phyloP scores from a whole-genome alignment of 2,113 vertebrate species.

The Phocoena phocoena region DNA sequence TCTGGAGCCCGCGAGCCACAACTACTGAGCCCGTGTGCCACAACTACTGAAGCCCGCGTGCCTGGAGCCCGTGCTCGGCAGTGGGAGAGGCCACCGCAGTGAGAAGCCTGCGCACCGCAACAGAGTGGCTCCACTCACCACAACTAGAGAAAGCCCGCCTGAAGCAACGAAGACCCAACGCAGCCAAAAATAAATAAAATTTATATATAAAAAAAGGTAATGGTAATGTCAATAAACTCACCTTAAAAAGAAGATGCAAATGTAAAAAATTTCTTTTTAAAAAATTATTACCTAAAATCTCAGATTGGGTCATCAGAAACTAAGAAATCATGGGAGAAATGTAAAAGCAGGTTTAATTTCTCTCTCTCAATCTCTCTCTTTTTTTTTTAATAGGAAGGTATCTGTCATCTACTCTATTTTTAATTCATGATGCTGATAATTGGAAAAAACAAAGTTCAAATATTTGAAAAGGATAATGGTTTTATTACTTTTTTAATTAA shows the following conservation, averaged over 20 bases:
- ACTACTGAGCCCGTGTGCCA: too few species aligned
- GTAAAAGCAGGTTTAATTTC: background rate
- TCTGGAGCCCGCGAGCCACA: too few species aligned
- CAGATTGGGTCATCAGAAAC: background rate
- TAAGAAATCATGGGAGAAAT: background rate
- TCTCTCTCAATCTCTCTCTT: background rate
- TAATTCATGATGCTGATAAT: background rate
- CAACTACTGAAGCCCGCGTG: too few species aligned
- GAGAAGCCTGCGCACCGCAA: too few species aligned
- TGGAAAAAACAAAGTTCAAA: background rate
- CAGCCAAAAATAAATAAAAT: background rate
- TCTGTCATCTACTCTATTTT: background rate
- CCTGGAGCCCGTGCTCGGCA: too few species aligned
- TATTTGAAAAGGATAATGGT: background rate
- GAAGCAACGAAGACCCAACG: fast-evolving
- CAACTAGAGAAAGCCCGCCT: background rate
- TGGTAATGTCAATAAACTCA: background rate
- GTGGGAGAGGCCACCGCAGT: too few species aligned
- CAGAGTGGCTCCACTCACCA: too few species aligned
- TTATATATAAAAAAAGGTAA: background rate
- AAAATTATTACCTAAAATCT: background rate
- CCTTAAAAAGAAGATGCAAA: background rate
- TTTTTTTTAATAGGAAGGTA: background rate
- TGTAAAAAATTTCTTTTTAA: background rate
- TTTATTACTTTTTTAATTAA: background rate